Conservation (phyloP, 2,113 vertebrate species). For the Grantiella picta region DNA sequence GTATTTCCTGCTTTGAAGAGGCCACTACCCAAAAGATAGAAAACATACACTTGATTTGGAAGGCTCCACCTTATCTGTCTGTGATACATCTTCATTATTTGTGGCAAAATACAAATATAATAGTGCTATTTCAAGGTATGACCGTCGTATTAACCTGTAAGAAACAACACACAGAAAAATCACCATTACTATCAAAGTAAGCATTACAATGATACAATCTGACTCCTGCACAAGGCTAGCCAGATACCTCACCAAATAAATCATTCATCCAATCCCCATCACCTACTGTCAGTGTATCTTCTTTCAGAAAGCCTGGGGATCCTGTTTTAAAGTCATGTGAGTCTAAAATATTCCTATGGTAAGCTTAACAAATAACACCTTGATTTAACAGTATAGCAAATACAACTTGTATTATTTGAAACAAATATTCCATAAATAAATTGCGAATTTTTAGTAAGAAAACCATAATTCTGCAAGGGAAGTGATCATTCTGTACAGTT, state of each 20-base stretch:
- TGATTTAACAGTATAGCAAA: background rate
- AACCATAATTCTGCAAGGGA: background rate
- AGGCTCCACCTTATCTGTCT: background rate
- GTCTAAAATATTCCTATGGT: background rate
- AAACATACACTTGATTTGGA: constrained; percentile 25
- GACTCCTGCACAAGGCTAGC: background rate
- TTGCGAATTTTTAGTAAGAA: background rate
- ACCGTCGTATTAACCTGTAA: constrained; percentile 76
- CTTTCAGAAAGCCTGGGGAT: background rate
- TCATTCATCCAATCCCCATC: background rate
- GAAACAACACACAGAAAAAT: background rate
- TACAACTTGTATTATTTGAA: background rate
- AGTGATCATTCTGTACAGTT: background rate
- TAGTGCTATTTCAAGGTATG: constrained; percentile 83
- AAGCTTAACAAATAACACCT: background rate
- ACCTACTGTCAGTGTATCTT: background rate
- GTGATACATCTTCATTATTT: background rate
- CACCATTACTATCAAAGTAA: background rate
- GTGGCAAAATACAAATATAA: constrained; percentile 65
- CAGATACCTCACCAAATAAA: background rate
- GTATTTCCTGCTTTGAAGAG: background rate
- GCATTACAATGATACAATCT: background rate
- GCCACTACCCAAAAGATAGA: background rate
- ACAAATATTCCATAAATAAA: background rate
- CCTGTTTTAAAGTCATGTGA: background rate